Evolutionary conservation across 2,888 invertebrate genomes (phyloP), one percentile per base, ranked within the genome.

Genomic region (Agrilus mali): DNA sequence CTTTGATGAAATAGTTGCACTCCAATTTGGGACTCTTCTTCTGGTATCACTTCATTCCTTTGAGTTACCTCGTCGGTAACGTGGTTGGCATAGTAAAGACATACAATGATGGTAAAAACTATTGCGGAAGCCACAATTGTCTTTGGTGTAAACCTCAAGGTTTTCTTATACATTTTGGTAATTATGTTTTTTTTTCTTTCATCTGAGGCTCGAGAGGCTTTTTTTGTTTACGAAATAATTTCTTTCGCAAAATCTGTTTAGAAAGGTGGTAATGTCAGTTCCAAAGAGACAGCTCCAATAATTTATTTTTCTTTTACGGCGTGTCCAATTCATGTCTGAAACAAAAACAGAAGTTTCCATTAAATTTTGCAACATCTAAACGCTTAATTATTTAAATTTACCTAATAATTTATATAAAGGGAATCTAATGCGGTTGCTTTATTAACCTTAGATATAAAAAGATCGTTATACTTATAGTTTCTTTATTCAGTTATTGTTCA

Each of bases 31-130:
- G 40, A 13, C 27, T 43, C 46, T 17, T 43, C 27, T 39, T 37
- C 40, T 16, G 35, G 37, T 10, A 46, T 42, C 38, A 42, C 45
- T 15, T 41, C 48, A 7, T 37, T 33, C 13, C 44, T 43, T 32
- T 43, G 45, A 15, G 31, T 37, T 15, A 42, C 44, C 34, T 43
- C 55, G 44, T 60, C 62, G 15, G 61, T 58, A 33, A 60, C 62
- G 51, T 62, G 64, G 53, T 63, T 68, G 32, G 66, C 66, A 55
- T 69, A 69, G 53, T 69, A 69, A 37, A 69, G 53, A 52, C 67
- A 67, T 10, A 68, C 53, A 33, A 68, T 43, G 32, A 68, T 55
- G n/a, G 68, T 67, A 38, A 67, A 52, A 15, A 60, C 58, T 14
- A 69, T 55, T 10, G 64, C 66, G 16, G 60, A 55, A 14, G 66